phyloP scores from a whole-genome alignment of 2,888 invertebrate species.

The Hypena proboscidalis region DNA sequence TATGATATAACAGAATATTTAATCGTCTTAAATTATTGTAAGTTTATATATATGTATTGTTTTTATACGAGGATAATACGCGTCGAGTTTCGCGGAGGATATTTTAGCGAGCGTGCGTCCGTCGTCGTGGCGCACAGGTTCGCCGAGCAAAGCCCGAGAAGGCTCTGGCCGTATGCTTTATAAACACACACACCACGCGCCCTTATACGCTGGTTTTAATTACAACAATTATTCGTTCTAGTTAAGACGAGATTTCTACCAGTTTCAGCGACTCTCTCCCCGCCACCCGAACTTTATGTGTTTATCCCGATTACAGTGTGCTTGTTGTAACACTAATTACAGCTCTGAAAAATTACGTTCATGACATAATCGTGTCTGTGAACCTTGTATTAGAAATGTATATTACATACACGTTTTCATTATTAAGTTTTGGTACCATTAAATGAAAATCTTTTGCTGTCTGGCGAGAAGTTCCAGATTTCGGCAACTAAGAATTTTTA shows the following conservation, averaged over 20 bases:
- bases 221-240: constrained; percentile 72
- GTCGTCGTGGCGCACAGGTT: constrained; percentile 51
- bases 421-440: too few relatives aligned
- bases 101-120: constrained; percentile 39
- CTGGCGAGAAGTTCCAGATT: too few relatives aligned
- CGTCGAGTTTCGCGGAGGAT: constrained; percentile 20
- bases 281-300: constrained; percentile 37
- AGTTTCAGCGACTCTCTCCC: constrained; percentile 56
- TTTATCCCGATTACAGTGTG: constrained; percentile 38
- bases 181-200: constrained; percentile 61
- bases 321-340: constrained; percentile 68
- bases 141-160: constrained; percentile 55
- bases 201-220: constrained; percentile 72
- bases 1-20: too few relatives aligned
- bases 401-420: too few relatives aligned
- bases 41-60: neutral
- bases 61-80: too few relatives aligned
- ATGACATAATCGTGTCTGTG: too few relatives aligned
- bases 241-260: constrained; percentile 76
- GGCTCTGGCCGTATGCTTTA: constrained; percentile 63
- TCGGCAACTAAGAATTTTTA: too few relatives aligned
- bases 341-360: constrained; percentile 48
- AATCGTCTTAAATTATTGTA: neutral
- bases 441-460: too few relatives aligned
- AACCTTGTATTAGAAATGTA: too few relatives aligned